phyloP scores from a whole-genome alignment of 2,888 invertebrate species.

The Drosophila lutescens region DNA sequence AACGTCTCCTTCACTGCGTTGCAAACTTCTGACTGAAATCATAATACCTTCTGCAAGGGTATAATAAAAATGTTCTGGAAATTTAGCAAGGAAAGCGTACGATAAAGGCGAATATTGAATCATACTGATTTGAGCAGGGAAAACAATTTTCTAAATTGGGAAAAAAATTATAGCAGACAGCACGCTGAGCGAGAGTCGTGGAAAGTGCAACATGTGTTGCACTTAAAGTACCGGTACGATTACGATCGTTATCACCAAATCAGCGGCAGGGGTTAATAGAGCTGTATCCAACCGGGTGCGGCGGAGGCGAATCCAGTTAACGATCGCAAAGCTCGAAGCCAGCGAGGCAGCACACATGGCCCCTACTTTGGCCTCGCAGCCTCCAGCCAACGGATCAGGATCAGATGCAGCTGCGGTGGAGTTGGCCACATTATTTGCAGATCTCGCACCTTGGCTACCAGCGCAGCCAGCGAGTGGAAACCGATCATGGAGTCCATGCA shows the following conservation, averaged over 20 bases:
- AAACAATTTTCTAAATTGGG: slow-evolving; percentile 75
- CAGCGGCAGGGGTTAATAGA: slow-evolving; percentile 82
- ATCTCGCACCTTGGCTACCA: slow-evolving; percentile 75
- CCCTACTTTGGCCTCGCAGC: slow-evolving; percentile 42
- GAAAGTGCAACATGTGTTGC: slow-evolving; percentile 77
- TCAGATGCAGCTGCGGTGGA: slow-evolving; percentile 21
- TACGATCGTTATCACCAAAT: slow-evolving; percentile 84
- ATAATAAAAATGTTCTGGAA: too few species aligned
- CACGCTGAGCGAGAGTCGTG: slow-evolving; percentile 1
- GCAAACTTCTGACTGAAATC: too few species aligned
- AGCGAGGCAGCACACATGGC: slow-evolving; percentile 68
- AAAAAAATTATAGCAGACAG: slow-evolving; percentile 65
- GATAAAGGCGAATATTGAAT: slow-evolving; percentile 56
- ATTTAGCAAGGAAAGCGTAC: slow-evolving; percentile 59
- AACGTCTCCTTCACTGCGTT: too few species aligned
- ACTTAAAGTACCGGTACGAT: slow-evolving; percentile 72
- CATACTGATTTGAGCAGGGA: slow-evolving; percentile 66
- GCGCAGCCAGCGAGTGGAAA: slow-evolving; percentile 33
- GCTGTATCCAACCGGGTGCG: slow-evolving; percentile 68
- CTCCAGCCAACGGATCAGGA: slow-evolving; percentile 3
- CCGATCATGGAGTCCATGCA: slow-evolving; percentile 21
- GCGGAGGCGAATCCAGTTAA: slow-evolving; percentile 55
- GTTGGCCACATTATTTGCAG: slow-evolving; percentile 78
- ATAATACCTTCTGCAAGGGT: too few species aligned
- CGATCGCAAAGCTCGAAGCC: slow-evolving; percentile 38